A percentile compares a stretch with the other conserved stretches of the same genome.
phyloP scores from a whole-genome alignment of 2,797 vertebrate species.

The Poecilia wingei region DNA sequence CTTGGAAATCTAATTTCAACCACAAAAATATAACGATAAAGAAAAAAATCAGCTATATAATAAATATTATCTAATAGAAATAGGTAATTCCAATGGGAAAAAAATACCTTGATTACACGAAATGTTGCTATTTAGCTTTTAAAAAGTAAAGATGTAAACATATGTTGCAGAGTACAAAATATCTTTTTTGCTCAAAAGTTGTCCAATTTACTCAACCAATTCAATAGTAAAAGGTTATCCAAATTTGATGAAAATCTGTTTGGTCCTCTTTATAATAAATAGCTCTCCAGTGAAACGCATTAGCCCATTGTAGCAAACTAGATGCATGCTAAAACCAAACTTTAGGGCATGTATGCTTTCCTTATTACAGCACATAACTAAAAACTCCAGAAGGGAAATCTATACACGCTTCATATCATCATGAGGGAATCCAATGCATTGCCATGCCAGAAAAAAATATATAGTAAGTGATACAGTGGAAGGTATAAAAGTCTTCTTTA shows the following conservation, averaged over 20 bases:
- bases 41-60: no score
- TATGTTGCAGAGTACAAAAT: not conserved
- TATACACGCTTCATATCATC: not conserved
- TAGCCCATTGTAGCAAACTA: not conserved
- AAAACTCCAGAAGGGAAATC: no score
- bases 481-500: not conserved
- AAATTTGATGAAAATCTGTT: not conserved
- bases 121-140: no score
- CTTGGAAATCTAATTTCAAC: no score
- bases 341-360: not conserved
- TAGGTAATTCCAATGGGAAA: no score
- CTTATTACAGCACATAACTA: not conserved
- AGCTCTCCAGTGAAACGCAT: not conserved
- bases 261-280: not conserved
- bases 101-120: no score
- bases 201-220: not conserved
- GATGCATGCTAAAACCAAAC: not conserved
- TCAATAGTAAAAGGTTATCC: not conserved
- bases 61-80: no score
- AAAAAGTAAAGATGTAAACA: not conserved
- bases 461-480: not conserved
- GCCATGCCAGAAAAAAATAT: not conserved
- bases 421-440: not conserved
- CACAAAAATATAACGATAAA: no score
- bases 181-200: not conserved